phyloP scores from a whole-genome alignment of 2,113 vertebrate species.

The Zeus faber region DNA sequence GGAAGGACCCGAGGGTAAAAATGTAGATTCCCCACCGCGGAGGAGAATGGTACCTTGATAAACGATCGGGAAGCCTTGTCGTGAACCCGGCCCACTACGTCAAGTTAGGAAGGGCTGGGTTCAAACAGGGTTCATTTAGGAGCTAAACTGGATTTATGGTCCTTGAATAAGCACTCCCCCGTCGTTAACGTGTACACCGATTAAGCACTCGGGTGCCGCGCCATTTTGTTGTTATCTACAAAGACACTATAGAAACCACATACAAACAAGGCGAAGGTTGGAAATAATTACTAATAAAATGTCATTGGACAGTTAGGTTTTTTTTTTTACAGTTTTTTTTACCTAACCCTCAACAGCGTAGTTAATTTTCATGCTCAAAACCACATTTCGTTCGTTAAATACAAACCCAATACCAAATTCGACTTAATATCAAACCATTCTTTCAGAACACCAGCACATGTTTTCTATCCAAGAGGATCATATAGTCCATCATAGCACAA shows the following conservation, averaged over 20 bases:
- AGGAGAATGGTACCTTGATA: too few species aligned
- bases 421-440: too few species aligned
- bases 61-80: too few species aligned
- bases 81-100: neutral
- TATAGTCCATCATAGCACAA: too few species aligned
- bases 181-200: slow-evolving; percentile 41
- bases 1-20: too few species aligned
- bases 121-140: slow-evolving; percentile 48
- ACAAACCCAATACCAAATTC: too few species aligned
- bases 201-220: slow-evolving; percentile 3
- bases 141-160: slow-evolving; percentile 49
- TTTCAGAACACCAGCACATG: too few species aligned
- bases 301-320: neutral
- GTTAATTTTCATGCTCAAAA: too few species aligned
- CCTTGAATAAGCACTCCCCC: slow-evolving; percentile 23
- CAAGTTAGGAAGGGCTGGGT: slow-evolving; percentile 18
- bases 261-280: slow-evolving; percentile 19
- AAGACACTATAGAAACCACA: slow-evolving; percentile 22
- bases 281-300: slow-evolving; percentile 25
- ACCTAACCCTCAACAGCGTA: slow-evolving; percentile 16
- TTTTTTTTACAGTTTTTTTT: slow-evolving; percentile 33
- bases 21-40: too few species aligned
- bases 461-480: too few species aligned
- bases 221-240: slow-evolving; percentile 31
- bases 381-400: too few species aligned